Evolutionary conservation across 2,113 vertebrate species (phyloP), one percentile per base, ranked within the genome.

Genomic region (Lutjanus erythropterus): DNA sequence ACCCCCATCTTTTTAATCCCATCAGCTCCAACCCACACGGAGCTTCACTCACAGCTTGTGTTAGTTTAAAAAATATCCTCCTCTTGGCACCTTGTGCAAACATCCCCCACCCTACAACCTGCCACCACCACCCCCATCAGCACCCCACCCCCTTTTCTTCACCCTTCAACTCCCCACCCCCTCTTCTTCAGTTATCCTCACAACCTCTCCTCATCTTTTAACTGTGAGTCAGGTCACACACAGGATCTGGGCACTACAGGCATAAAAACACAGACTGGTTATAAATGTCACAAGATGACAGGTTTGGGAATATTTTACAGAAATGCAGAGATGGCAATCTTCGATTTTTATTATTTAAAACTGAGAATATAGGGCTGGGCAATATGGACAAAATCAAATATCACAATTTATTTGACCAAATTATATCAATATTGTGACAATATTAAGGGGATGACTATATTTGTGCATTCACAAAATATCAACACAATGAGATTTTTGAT

Each of bases 81-180:
- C 35, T 72, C 23, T 71, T 89, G 84, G 82, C 86, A 75, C 49
- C 68, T 69, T 49, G 53, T 58, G 31, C 29, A 41, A 77, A 42
- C 49, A 53, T 67, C 76, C 78, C 78, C 74, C 41, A 47, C 53
- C 39, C 50, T 56, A 31, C 61, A 80, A 78, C 77, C 81, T 81
- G 75, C 80, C 73, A 69, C 31, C 73, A 69, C 31, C n/a, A 52
- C 78, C 74, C 25, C 81, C 66, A 84, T 69, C 37, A 46, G 58
- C 35, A 77, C 52, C 61, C 50, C 35, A 77, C 52, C 61, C 50
- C 39, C 62, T 15, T 19, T 27, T 31, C 67, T 47, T 21, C 41
- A 67, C 19, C 25, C 52, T 37, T 39, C 31, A 60, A 37, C 33
- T 44, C 77, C 80, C 71, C 25, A 68, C 84, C 53, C 75, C 75